Base-by-base conservation (phyloP, 2,797 vertebrate genomes). In the Sebastes vulpes region DNA sequence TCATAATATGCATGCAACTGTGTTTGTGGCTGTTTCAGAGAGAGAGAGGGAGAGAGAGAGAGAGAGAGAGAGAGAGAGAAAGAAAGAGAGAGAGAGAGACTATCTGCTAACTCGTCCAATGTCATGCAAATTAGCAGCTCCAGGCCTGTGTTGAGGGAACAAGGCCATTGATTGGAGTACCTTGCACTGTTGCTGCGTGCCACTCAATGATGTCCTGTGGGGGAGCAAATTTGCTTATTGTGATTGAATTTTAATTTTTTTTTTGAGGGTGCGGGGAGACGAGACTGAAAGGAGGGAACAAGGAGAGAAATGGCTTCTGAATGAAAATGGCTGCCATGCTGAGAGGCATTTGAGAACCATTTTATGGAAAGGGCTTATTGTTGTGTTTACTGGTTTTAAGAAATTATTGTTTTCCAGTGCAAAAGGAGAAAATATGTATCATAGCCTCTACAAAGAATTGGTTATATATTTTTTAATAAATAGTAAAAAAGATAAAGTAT, bases 151-250 rank as follows among this genome's bases (percentile, higher is more conserved):
- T 75, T 70, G 64, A 76, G 50, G 77, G 93, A 94, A 94, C 92
- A 94, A 94, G 93, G 89, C 91, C 90, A 87, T 88, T 94, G 92
- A 94, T 94, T 96, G 90, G 89, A 95, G 92, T 79, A 92, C 89
- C 91, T 91, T 84, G 75, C 78, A 70, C 83, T 74, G 76, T 75
- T 85, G 73, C 79, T 80, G 77, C 26, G 25, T 59, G 57, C 82
- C 85, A 78, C 88, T 92, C 90, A 75, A 46, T 83, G 65, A 77
- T 87, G 81, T 91, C 88, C 88, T 88, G 87, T 81, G 90, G 91
- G 87, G 91, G 88, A 91, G 91, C 79, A 91, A 89, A 95, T 94
- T 88, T 93, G 85, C 90, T 93, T 93, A 89, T 90, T 93, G 89
- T 91, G 88, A 93, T 91, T 93, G 91, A 91, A 95, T 95, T 90